These are phyloP conservation scores for Delphinus delphis DNA, from an alignment of 2,113 vertebrate genomes.

Conservation along the genomic window DNA sequence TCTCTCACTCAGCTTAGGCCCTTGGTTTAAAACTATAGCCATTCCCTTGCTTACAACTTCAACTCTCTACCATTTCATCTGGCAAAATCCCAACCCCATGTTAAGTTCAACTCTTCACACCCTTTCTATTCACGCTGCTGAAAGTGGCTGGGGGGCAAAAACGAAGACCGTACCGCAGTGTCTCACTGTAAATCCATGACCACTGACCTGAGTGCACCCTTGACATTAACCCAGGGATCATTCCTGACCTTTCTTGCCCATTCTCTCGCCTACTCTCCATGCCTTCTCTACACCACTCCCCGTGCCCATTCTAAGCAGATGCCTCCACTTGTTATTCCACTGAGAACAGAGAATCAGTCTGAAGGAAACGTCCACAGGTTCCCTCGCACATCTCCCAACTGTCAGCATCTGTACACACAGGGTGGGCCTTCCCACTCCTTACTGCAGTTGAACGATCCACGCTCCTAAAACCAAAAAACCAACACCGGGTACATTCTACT, in stretches of 20 bases:
- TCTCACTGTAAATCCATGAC: neutral
- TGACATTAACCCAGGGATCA: neutral
- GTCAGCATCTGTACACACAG: neutral
- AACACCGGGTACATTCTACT: neutral
- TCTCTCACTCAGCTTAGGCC: neutral
- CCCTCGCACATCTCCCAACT: neutral
- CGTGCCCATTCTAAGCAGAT: neutral
- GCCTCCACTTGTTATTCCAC: neutral
- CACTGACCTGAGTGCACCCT: neutral
- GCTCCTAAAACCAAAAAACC: neutral
- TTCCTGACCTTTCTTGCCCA: rapidly evolving
- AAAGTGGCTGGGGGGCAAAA: neutral
- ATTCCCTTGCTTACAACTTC: neutral
- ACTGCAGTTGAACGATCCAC: neutral
- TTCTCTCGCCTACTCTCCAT: neutral
- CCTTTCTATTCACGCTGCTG: neutral
- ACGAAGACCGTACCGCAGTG: neutral
- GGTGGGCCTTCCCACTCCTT: neutral
- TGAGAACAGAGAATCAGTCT: neutral
- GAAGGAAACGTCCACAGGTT: neutral
- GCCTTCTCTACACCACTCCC: neutral
- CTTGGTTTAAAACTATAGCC: neutral
- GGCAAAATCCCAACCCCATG: neutral
- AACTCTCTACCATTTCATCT: neutral
- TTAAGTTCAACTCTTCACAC: neutral